Percentiles rank a stretch among this genome's conserved stretches.
These are phyloP conservation scores for Ginglymostoma cirratum DNA, from an alignment of 2,113 vertebrate species.

Conservation along the genomic window DNA sequence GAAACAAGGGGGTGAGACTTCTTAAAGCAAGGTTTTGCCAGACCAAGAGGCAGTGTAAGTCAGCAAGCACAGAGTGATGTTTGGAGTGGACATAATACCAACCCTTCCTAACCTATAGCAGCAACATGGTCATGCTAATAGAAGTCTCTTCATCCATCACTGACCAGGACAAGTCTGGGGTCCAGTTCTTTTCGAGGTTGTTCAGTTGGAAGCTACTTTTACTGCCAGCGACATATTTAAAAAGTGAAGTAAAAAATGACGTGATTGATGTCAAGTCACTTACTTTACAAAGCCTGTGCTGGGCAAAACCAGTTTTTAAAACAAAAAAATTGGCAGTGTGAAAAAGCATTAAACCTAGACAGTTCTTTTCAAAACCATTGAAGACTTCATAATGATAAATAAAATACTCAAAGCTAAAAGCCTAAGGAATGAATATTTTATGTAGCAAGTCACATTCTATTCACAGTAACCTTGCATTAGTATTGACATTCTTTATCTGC, in stretches of 20 bases:
- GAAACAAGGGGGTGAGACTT: not conserved
- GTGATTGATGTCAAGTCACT: not conserved
- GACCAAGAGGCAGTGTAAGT: not conserved
- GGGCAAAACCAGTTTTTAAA: not conserved
- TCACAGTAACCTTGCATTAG: slow-evolving; percentile 10
- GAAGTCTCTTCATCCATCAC: not conserved
- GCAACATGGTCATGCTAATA: not conserved
- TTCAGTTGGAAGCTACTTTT: not conserved
- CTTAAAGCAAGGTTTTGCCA: not conserved
- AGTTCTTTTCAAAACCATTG: not conserved
- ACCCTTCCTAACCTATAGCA: not conserved
- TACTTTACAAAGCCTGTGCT: not conserved
- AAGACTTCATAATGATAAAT: not conserved
- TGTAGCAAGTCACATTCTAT: not conserved
- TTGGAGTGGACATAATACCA: not conserved
- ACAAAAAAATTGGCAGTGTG: not conserved
- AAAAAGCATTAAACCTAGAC: not conserved
- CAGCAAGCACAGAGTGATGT: not conserved
- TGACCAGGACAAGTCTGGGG: not conserved
- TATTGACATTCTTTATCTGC: not conserved
- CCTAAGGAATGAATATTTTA: not conserved
- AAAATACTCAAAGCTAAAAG: not conserved
- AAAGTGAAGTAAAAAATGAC: not conserved
- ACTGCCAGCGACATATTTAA: not conserved
- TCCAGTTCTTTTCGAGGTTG: not conserved